Base-by-base conservation (phyloP, 2,888 invertebrate genomes). In the Apomyelois bistriatella region DNA sequence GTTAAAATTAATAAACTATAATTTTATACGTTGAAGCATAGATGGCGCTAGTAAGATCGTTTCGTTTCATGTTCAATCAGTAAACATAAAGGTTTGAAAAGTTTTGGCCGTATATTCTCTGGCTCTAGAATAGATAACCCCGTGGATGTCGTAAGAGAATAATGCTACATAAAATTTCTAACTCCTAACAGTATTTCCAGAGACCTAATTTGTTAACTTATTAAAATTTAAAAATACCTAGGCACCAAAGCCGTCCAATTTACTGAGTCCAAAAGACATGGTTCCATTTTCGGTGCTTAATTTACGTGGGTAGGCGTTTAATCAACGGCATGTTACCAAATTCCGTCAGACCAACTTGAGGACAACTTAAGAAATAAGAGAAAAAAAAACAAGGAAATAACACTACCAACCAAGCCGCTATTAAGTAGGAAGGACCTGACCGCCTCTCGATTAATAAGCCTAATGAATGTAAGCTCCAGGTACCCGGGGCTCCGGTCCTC, bases 381-480 rank as follows among this genome's bases (percentile, higher is more conserved):
- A 9, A 28, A 40, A 40, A 30, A 49, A 38, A 37, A 6, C 5
- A 3, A 50, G 32, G 16, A 41, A 30, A 40, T 54, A 56, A 59
- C 56, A 57, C 57, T 64, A 74, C 66, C 64, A 70, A 74, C 66
- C 64, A 70, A 67, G 64, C 61, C 56, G 59, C 60, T 63, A 68
- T 76, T 76, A 22, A 22, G 22, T 22, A 72, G 65, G 71, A 68
- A 68, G 73, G 58, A 59, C 63, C 49, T 60, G 64, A 57, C 77
- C 80, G 75, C 79, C 83, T 74, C 65, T 70, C 76, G 81, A 86
- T 87, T 87, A 85, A 83, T 86, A 82, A 80, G 68, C 70, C 74
- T 32, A 32, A 10, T 9, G 32, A 32, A 7, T 32, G 32, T 32
- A 2, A 32, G 32, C 10, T 8, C 32, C 10, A 10, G 7, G 9